Evolutionary conservation across 2,888 invertebrate genomes (phyloP).

Genomic region (Watsonalla cultraria): DNA sequence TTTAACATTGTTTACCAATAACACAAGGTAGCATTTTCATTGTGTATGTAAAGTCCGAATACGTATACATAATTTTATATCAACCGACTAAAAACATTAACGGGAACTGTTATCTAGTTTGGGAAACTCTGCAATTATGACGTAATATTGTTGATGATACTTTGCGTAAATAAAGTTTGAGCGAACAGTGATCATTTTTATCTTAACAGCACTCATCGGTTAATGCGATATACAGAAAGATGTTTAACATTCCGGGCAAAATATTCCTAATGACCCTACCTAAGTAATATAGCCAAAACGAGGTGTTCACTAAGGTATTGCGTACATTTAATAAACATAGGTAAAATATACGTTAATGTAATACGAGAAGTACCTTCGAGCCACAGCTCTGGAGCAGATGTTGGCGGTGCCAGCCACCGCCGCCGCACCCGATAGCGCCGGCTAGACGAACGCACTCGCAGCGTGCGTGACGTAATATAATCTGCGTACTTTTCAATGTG

Average conservation of each 20-base stretch:
- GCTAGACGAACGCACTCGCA: constrained; percentile 26
- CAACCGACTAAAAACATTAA: background rate
- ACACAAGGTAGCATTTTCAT: background rate
- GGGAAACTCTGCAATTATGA: background rate
- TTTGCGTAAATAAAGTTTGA: background rate
- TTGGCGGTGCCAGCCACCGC: constrained; percentile 63
- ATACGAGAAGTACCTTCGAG: constrained; percentile 25
- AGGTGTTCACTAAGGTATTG: background rate
- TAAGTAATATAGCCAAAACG: background rate
- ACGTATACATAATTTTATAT: background rate
- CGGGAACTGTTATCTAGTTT: background rate
- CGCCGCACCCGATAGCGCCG: constrained; percentile 32
- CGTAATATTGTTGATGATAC: background rate
- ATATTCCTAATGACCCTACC: no score
- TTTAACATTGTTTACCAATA: constrained; percentile 3
- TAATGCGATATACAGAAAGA: no score
- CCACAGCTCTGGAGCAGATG: constrained; percentile 41
- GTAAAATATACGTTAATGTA: constrained; percentile 28
- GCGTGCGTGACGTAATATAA: background rate
- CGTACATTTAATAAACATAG: background rate
- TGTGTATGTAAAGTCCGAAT: background rate
- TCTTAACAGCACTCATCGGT: no score
- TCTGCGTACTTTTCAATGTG: no score
- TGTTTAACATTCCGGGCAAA: no score
- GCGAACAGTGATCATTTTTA: no score